Conservation (phyloP, 2,888 invertebrate genomes). For the Scaptomyza polygonia region DNA sequence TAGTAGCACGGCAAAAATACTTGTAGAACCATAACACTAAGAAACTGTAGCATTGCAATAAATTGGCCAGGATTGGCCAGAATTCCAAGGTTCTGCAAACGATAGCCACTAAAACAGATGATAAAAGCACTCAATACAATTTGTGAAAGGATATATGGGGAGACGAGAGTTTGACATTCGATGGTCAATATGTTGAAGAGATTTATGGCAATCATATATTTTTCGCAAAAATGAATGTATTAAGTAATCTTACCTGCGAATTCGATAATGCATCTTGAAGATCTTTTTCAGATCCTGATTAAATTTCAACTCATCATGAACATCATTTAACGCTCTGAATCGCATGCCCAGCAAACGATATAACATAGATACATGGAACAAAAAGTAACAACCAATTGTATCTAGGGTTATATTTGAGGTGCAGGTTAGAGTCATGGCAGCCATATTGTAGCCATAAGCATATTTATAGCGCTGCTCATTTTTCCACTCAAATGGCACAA, state of each 20-base stretch:
- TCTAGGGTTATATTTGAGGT: conserved; percentile 71
- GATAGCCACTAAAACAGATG: conserved; percentile 77
- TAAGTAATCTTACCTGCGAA: conserved; percentile 42
- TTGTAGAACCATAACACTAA: conserved; percentile 74
- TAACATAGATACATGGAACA: conserved; percentile 72
- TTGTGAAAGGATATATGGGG: conserved; percentile 65
- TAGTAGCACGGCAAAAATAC: conserved; percentile 81
- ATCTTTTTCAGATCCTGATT: conserved; percentile 31
- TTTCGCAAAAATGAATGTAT: background rate
- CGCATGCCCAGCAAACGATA: conserved; percentile 73
- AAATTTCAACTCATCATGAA: conserved; percentile 28
- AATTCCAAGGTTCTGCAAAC: conserved; percentile 59
- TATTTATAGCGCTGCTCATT: conserved; percentile 56
- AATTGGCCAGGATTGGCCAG: conserved; percentile 61
- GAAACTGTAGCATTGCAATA: conserved; percentile 65
- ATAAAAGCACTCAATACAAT: conserved; percentile 73
- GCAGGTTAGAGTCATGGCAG: conserved; percentile 63
- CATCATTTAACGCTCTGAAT: conserved; percentile 40
- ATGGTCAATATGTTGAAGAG: conserved; percentile 38
- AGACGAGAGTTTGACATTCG: conserved; percentile 56
- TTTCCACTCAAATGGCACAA: conserved; percentile 79
- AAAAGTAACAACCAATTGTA: conserved; percentile 70
- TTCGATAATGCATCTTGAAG: conserved; percentile 47
- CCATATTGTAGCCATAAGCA: conserved; percentile 67
- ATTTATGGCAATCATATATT: background rate